Conservation (phyloP, 2,888 invertebrate species). For the Homarus gammarus region DNA sequence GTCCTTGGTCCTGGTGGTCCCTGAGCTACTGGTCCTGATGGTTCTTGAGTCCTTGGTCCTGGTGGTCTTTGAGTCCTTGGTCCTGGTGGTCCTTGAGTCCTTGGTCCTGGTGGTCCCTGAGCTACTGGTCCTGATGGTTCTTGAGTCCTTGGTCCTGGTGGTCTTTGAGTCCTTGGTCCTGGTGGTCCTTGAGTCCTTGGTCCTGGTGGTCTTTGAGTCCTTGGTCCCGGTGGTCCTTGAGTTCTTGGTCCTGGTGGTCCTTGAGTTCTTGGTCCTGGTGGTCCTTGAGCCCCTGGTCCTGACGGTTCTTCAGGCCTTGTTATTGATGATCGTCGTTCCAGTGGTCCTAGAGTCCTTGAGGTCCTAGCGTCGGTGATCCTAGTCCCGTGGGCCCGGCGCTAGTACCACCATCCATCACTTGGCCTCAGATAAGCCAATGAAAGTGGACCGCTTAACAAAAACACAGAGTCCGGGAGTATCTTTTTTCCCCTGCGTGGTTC, state of each 20-base stretch:
- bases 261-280: background rate
- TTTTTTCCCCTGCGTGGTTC: background rate
- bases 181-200: background rate
- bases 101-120: background rate
- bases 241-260: background rate
- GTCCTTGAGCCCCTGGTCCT: background rate
- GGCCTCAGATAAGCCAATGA: background rate
- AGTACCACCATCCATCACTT: background rate
- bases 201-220: background rate
- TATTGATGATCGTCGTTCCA: too few species aligned
- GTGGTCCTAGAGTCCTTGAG: too few species aligned
- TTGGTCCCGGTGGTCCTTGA: too few species aligned
- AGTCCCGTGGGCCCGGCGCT: too few species aligned
- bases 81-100: too few species aligned
- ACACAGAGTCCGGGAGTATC: background rate
- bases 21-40: background rate
- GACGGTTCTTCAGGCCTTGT: too few species aligned
- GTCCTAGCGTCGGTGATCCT: too few species aligned
- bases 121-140: background rate
- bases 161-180: too few species aligned
- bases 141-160: too few species aligned
- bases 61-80: too few species aligned
- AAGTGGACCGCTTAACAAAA: background rate
- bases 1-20: too few species aligned
- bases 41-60: too few species aligned